Evolutionary conservation across 1,140 invertebrate species (phyloP).

Genomic region (Philopotamus ludificatus): DNA sequence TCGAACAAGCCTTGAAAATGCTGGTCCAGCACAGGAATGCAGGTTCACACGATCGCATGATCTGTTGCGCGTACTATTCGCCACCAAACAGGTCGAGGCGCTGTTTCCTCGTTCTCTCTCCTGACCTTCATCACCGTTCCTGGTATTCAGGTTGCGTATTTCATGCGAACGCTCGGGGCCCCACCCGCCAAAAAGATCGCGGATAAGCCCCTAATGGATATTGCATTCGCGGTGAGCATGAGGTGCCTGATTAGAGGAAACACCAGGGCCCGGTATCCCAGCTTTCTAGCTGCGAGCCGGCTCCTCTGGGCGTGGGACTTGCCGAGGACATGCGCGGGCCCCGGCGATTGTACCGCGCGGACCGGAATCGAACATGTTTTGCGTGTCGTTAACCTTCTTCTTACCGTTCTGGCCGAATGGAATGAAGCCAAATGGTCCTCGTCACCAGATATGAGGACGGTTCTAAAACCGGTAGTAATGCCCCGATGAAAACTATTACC

Average conservation of each 20-base stretch:
- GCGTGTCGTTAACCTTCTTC: neutral
- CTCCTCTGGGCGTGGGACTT: neutral
- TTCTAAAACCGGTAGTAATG: no score
- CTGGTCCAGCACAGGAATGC: neutral
- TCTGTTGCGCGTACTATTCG: neutral
- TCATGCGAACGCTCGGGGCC: neutral
- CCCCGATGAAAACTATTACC: no score
- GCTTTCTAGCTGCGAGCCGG: neutral
- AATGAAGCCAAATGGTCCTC: neutral
- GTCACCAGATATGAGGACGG: no score
- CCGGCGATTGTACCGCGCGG: neutral
- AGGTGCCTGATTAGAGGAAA: slow-evolving; percentile 13
- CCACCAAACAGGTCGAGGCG: neutral
- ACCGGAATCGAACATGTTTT: neutral
- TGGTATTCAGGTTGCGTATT: neutral
- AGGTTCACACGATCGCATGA: neutral
- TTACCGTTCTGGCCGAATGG: neutral
- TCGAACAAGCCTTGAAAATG: neutral
- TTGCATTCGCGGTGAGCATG: slow-evolving; percentile 10
- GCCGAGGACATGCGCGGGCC: neutral
- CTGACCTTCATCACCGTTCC: slow-evolving; percentile 15
- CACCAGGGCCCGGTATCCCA: neutral
- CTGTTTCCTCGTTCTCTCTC: neutral
- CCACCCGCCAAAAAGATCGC: neutral
- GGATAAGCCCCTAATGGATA: slow-evolving; percentile 23